phyloP scores from a whole-genome alignment of 2,797 vertebrate species.

The Pangasius macronema region DNA sequence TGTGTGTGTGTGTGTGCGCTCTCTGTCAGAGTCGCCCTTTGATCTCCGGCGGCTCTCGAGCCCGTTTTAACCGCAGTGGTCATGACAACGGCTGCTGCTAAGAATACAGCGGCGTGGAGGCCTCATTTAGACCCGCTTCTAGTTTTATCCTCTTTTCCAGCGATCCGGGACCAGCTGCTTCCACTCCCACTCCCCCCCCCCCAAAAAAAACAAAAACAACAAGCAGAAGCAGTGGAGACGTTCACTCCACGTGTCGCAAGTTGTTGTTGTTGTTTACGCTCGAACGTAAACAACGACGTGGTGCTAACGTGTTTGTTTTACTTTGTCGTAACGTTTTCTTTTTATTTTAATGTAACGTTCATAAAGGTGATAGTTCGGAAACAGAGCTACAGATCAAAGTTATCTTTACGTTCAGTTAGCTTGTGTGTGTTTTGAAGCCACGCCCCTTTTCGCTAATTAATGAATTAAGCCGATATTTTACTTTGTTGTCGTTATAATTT shows the following conservation, averaged over 20 bases:
- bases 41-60: constrained; percentile 41
- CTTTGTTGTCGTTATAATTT: too few relatives aligned
- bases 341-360: neutral
- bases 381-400: neutral
- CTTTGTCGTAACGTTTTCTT: neutral
- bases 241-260: neutral
- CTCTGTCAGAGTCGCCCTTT: constrained; percentile 43
- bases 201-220: neutral
- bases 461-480: too few relatives aligned
- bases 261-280: neutral
- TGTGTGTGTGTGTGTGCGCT: constrained; percentile 15
- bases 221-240: neutral
- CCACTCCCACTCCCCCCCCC: neutral
- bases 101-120: constrained; percentile 39
- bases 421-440: neutral
- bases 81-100: constrained; percentile 51
- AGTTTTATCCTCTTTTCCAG: constrained; percentile 37
- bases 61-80: constrained; percentile 47
- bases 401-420: too few relatives aligned
- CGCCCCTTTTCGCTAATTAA: neutral
- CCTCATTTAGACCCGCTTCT: constrained; percentile 43
- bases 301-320: neutral
- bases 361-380: neutral
- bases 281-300: neutral
- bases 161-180: constrained; percentile 36